phyloP scores from a whole-genome alignment of 2,888 invertebrate species.

The Andrena trimmerana region DNA sequence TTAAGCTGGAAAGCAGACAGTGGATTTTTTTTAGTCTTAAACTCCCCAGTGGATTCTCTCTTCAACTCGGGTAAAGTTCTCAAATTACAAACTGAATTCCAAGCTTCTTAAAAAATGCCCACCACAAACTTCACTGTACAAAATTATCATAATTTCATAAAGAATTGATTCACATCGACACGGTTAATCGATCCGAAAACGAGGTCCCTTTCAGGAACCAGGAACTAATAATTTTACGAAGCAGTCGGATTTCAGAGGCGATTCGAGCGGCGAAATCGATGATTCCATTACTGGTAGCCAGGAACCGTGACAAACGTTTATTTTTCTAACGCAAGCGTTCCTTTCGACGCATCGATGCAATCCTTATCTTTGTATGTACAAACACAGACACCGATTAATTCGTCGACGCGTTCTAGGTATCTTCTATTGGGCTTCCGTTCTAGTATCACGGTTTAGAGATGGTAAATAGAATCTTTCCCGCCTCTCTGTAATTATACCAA shows the following conservation, averaged over 20 bases:
- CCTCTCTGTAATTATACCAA: constrained; percentile 35
- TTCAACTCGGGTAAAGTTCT: too few species aligned
- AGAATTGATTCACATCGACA: too few species aligned
- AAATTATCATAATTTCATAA: too few species aligned
- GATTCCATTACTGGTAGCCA: background rate
- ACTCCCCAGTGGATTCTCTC: too few species aligned
- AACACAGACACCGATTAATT: constrained; percentile 30
- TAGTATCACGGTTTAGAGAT: constrained; percentile 51
- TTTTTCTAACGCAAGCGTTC: constrained; percentile 54
- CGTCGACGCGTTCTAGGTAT: constrained; percentile 44
- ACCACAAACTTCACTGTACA: too few species aligned
- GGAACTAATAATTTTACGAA: too few species aligned
- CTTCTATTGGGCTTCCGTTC: constrained; percentile 70
- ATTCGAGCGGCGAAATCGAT: background rate
- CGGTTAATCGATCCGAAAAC: too few species aligned
- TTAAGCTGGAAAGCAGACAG: too few species aligned
- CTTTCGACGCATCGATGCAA: constrained; percentile 50
- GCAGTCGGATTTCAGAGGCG: background rate
- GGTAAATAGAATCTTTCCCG: constrained; percentile 29
- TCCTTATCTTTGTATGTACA: constrained; percentile 61
- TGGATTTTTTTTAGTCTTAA: too few species aligned
- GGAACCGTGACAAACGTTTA: constrained; percentile 27
- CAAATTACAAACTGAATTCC: too few species aligned
- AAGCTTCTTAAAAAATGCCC: too few species aligned
- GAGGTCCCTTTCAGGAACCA: too few species aligned